phyloP scores from a whole-genome alignment of 2,888 invertebrate genomes.

The Thereva unica region DNA sequence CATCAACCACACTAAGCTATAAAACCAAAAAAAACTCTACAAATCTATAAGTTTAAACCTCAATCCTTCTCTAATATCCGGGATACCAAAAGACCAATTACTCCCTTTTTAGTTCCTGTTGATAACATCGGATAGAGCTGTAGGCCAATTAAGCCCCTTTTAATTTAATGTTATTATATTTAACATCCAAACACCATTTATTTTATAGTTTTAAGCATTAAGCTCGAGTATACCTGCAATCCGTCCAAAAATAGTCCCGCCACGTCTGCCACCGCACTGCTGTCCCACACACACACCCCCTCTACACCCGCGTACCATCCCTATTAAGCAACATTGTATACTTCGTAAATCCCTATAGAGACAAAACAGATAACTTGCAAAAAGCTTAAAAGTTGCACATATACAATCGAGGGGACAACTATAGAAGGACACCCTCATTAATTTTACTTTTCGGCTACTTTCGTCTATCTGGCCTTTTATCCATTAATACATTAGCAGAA shows the following conservation, averaged over 20 bases:
- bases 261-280: not conserved
- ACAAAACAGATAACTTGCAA: constrained; percentile 1
- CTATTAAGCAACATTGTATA: not conserved
- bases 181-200: constrained; percentile 29
- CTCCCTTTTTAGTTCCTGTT: constrained; percentile 26
- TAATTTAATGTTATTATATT: constrained; percentile 44
- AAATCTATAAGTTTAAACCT: too few species aligned
- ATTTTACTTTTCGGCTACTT: constrained; percentile 33
- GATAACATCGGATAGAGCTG: constrained; percentile 43
- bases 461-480: not conserved
- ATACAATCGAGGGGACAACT: constrained; percentile 6
- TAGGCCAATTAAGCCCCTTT: constrained; percentile 46
- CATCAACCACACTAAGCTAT: too few species aligned
- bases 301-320: not conserved
- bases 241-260: not conserved
- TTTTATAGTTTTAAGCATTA: constrained; percentile 31
- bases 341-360: not conserved
- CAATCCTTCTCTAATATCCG: too few species aligned
- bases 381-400: constrained; percentile 21
- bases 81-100: constrained; percentile 23
- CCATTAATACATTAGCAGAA: constrained; percentile 13
- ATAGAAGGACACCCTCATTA: constrained; percentile 14
- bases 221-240: constrained; percentile 4
- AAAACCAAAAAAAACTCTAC: too few species aligned
- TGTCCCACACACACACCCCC: not conserved